Evolutionary conservation across 2,797 vertebrate species (phyloP).

Genomic region (Pogonophryne albipinna): DNA sequence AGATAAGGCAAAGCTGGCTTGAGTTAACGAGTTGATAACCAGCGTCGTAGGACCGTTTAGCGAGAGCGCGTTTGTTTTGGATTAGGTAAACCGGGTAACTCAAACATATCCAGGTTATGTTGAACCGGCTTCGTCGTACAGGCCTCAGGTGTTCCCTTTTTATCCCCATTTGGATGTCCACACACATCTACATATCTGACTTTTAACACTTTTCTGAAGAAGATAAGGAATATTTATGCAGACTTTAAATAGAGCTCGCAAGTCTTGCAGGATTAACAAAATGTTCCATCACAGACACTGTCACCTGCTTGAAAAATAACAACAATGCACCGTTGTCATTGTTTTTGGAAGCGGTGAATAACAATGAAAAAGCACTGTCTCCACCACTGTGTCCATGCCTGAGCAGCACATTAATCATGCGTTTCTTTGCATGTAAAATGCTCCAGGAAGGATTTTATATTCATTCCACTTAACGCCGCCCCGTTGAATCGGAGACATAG

Average conservation of each 20-base stretch:
- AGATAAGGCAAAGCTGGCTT: too few relatives aligned
- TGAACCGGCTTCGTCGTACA: too few relatives aligned
- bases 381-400: slow-evolving; percentile 49
- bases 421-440: slow-evolving; percentile 66
- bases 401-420: slow-evolving; percentile 76
- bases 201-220: slow-evolving; percentile 19
- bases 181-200: slow-evolving; percentile 20
- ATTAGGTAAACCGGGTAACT: too few relatives aligned
- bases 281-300: slow-evolving; percentile 60
- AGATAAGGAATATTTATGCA: slow-evolving; percentile 42
- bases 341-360: slow-evolving; percentile 66
- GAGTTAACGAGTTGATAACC: too few relatives aligned
- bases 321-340: slow-evolving; percentile 56
- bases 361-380: slow-evolving; percentile 57
- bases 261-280: slow-evolving; percentile 66
- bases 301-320: slow-evolving; percentile 64
- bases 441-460: slow-evolving; percentile 72
- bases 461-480: slow-evolving; percentile 69
- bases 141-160: slow-evolving; percentile 3
- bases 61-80: too few relatives aligned
- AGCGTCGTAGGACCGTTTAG: too few relatives aligned
- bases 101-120: too few relatives aligned
- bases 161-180: slow-evolving; percentile 37
- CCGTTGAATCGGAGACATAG: slow-evolving; percentile 54
- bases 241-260: slow-evolving; percentile 17